A percentile compares a stretch with the other conserved stretches of the same genome.
Evolutionary conservation across 2,113 vertebrate species (phyloP).

Genomic region (Catagonus wagneri): DNA sequence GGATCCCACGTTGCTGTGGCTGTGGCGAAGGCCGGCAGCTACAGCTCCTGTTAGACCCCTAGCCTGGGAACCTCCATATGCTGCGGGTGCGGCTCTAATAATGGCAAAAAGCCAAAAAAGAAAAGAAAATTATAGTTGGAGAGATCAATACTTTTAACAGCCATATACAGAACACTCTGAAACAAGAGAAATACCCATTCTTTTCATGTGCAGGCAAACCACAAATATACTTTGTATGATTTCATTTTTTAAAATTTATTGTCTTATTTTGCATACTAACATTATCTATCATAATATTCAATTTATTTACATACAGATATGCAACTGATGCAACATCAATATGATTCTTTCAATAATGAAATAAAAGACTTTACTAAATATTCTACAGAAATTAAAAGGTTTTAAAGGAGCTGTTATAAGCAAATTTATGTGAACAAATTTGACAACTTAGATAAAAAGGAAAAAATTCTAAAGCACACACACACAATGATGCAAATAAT

Average conservation of each 20-base stretch:
- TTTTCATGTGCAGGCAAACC: not conserved
- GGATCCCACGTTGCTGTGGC: no score
- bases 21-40: no score
- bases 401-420: not conserved
- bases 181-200: not conserved
- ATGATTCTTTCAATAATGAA: not conserved
- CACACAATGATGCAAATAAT: not conserved
- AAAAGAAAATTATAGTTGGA: not conserved
- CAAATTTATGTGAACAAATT: not conserved
- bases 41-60: no score
- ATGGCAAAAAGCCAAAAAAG: no score
- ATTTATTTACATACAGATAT: not conserved
- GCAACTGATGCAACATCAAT: not conserved
- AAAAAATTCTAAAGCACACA: not conserved
- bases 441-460: not conserved
- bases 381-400: not conserved
- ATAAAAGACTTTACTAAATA: not conserved
- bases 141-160: not conserved
- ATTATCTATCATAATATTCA: not conserved
- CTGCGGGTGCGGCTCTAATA: no score
- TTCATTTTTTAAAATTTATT: not conserved
- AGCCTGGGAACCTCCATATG: no score
- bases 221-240: not conserved
- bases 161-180: not conserved
- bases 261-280: not conserved